Evolutionary conservation across 1,140 invertebrate species (phyloP), one percentile per base, ranked within the genome.

Genomic region (Cotesia chilonis): DNA sequence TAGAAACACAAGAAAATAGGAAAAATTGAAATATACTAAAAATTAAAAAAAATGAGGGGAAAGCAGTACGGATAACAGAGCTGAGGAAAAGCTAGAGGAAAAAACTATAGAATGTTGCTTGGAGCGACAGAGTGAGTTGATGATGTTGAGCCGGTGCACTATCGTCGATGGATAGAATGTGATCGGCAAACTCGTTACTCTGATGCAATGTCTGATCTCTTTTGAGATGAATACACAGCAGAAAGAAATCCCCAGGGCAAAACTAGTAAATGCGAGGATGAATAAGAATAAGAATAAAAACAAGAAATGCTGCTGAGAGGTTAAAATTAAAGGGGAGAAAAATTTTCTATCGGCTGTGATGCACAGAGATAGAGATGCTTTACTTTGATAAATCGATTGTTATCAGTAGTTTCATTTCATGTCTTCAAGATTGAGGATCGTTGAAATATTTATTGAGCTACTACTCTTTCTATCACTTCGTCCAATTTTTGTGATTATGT

Each of bases 351-450:
- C 41, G 12, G 7, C 28, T 28, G 28, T 28, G 28, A 61, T 61
- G 35, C 35, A 61, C 28, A 38, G 14, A 38, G 36, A 37, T 47
- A 59, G 55, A 60, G 28, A 47, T 59, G 28, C 28, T 28, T 28
- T 28, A 28, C 28, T 35, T 9, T 35, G 28, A 61, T 61, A 35
- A 28, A 60, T 70, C 35, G 68, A 20, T 55, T 60, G 36, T 47
- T 55, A 70, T 70, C 57, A 70, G 68, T 70, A 28, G 68, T 28
- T 57, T 70, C 68, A 70, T 70, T 70, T 61, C 57, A 14, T 35
- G 12, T 57, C 35, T 51, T 47, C 68, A 55, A 60, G 12, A 65
- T 65, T 41, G 55, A 70, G 52, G 57, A 57, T 61, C 57, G 55
- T 47, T 57, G 55, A 57, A 41, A 61, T 38, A 9, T 61, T 37